phyloP scores from a whole-genome alignment of 2,113 vertebrate genomes.

The Macrotus californicus region DNA sequence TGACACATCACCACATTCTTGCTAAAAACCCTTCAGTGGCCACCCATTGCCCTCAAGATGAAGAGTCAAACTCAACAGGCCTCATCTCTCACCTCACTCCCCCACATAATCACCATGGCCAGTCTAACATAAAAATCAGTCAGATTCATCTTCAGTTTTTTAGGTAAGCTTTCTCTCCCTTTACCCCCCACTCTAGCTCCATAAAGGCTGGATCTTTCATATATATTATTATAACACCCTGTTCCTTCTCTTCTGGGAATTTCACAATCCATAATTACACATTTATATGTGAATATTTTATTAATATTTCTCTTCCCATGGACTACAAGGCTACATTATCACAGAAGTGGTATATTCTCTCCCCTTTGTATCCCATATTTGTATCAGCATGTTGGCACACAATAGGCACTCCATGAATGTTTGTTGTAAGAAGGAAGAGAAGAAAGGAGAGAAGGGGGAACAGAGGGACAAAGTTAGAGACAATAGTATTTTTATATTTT shows the following conservation, averaged over 20 bases:
- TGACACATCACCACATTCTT: not conserved
- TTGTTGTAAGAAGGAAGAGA: not conserved
- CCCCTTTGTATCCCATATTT: not conserved
- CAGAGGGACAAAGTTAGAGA: not conserved
- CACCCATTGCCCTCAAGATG: not conserved
- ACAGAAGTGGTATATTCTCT: not conserved
- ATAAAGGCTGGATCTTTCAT: not conserved
- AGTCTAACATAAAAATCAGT: not conserved
- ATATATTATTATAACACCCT: not conserved
- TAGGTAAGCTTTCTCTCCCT: not conserved
- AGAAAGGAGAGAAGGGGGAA: not conserved
- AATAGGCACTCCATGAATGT: not conserved
- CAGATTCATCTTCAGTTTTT: not conserved
- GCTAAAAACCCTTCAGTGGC: not conserved
- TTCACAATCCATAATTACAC: not conserved
- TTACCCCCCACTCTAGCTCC: not conserved
- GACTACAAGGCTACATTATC: not conserved
- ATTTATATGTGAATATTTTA: conserved; percentile 28
- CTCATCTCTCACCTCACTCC: not conserved
- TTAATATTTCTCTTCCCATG: not conserved
- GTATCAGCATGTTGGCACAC: not conserved
- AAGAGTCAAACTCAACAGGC: not conserved
- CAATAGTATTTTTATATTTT: conserved; percentile 3
- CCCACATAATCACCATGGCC: not conserved
- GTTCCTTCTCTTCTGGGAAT: conserved; percentile 1